Evolutionary conservation across 2,888 invertebrate genomes (phyloP).

Genomic region (Monochamus alternatus): DNA sequence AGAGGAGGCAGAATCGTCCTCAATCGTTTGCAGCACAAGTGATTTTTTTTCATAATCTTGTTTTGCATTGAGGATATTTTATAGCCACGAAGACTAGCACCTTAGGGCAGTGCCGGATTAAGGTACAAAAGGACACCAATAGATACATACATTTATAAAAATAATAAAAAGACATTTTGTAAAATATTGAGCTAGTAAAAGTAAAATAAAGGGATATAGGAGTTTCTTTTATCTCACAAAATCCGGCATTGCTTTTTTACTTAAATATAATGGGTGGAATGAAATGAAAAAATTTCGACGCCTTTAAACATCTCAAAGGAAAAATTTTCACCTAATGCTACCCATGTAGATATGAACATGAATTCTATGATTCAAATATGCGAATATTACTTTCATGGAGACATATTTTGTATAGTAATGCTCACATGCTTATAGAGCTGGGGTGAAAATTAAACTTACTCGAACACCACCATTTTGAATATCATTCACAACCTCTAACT

Average conservation of each 20-base stretch:
- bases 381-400: conserved; percentile 5
- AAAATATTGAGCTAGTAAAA: too few relatives aligned
- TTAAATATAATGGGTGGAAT: conserved; percentile 20
- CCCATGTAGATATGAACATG: conserved; percentile 22
- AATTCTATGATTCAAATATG: conserved; percentile 23
- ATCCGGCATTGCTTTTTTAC: background rate
- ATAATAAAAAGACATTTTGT: too few relatives aligned
- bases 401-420: background rate
- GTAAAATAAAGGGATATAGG: too few relatives aligned
- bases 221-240: background rate
- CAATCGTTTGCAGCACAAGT: conserved; percentile 19
- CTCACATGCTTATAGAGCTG: conserved; percentile 2
- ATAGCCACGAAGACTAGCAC: conserved; percentile 51
- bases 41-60: conserved; percentile 17
- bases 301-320: conserved; percentile 4
- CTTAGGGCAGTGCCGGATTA: conserved; percentile 28
- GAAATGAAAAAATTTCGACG: conserved; percentile 19
- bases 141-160: too few relatives aligned
- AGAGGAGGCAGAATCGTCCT: conserved; percentile 29
- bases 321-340: conserved; percentile 10
- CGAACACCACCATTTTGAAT: conserved; percentile 27
- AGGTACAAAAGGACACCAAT: background rate
- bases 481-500: conserved; percentile 49
- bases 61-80: conserved; percentile 23
- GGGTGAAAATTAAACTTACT: conserved; percentile 25